A percentile compares a stretch with the other conserved stretches of the same genome.
Conservation (phyloP, 2,113 vertebrate species). For the Istiophorus platypterus region DNA sequence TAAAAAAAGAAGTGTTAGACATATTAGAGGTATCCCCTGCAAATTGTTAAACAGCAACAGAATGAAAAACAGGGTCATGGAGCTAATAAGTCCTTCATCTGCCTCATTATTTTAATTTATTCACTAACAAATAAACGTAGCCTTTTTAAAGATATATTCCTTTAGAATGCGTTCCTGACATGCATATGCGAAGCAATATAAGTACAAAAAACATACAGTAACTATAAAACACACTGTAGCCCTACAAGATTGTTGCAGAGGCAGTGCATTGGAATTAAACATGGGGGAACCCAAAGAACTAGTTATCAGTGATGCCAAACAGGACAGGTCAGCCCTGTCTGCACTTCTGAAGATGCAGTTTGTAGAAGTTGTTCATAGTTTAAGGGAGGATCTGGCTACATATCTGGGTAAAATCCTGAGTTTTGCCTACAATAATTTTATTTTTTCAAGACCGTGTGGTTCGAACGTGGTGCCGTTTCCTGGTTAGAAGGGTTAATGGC, state of each 20-base stretch:
- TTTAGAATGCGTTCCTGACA: neutral
- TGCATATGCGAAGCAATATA: neutral
- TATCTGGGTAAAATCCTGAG: neutral
- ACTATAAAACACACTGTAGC: neutral
- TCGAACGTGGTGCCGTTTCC: too few relatives aligned
- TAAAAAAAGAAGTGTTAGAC: conserved; percentile 16
- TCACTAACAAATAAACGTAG: neutral
- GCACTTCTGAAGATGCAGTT: neutral
- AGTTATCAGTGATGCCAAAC: too few relatives aligned
- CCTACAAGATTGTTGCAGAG: neutral
- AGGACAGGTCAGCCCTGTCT: too few relatives aligned
- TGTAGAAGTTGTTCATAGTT: neutral
- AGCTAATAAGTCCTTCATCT: neutral
- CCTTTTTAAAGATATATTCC: neutral
- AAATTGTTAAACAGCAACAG: conserved; percentile 7
- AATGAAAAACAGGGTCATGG: neutral
- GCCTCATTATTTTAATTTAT: neutral
- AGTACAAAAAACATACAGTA: neutral
- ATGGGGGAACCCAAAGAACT: too few relatives aligned
- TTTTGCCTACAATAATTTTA: neutral
- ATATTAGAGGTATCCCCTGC: conserved; percentile 8
- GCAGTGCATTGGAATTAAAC: neutral
- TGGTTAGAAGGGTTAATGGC: neutral
- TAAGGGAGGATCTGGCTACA: neutral
- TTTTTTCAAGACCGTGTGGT: neutral